Conservation (phyloP, 2,113 vertebrate genomes). For the Macroglossus sobrinus region DNA sequence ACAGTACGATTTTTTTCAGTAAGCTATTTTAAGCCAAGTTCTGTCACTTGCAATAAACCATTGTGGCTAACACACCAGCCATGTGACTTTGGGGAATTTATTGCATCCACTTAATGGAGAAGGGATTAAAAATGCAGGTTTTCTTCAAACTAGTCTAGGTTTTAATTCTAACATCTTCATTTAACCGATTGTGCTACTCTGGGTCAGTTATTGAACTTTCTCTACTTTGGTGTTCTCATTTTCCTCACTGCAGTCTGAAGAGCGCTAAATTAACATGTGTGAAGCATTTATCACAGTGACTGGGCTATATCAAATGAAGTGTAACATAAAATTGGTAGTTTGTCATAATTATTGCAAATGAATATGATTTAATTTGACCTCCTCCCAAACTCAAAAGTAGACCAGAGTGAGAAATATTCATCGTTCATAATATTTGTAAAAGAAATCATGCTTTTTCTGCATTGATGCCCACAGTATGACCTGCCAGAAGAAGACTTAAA, state of each 20-base stretch:
- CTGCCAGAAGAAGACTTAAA: neutral
- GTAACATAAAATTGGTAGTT: neutral
- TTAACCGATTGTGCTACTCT: neutral
- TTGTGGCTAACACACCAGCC: neutral
- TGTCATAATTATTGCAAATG: neutral
- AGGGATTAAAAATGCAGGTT: neutral
- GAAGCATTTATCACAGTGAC: neutral
- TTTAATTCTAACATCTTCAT: neutral
- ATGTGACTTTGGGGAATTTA: neutral
- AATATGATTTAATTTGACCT: conserved; percentile 14
- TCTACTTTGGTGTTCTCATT: neutral
- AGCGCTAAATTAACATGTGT: neutral
- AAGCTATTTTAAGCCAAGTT: neutral
- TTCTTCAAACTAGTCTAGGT: neutral
- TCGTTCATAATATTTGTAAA: conserved; percentile 13
- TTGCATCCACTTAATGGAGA: neutral
- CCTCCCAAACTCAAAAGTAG: neutral
- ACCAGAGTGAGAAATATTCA: neutral
- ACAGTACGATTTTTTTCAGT: neutral
- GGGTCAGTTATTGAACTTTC: neutral
- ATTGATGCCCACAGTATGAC: neutral
- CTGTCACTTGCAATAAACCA: neutral
- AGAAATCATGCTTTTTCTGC: neutral
- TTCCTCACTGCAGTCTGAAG: neutral
- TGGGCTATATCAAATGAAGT: neutral